Evolutionary conservation across 2,113 vertebrate genomes (phyloP).

Genomic region (Prolemur simus): DNA sequence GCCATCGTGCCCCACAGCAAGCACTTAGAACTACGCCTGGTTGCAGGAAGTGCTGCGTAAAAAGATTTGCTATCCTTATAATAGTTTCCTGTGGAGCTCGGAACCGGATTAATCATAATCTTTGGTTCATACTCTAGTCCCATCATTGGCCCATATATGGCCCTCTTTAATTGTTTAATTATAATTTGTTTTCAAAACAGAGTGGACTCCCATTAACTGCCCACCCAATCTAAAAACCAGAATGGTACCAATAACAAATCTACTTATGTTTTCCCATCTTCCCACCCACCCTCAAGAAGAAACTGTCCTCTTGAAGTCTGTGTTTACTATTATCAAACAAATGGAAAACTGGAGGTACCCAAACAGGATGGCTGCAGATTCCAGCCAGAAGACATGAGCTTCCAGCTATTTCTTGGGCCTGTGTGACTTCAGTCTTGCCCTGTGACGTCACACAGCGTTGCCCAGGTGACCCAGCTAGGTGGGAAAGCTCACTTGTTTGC

Average conservation of each 20-base stretch:
- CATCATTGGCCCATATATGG: neutral
- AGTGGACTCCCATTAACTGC: neutral
- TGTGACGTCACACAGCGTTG: conserved; percentile 64
- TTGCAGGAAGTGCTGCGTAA: neutral
- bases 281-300: neutral
- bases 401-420: no score
- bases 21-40: neutral
- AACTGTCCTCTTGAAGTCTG: neutral
- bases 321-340: conserved; percentile 2
- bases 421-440: neutral
- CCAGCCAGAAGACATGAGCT: no score
- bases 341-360: neutral
- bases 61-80: neutral
- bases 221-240: neutral
- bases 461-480: conserved; percentile 35
- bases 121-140: neutral
- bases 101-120: neutral
- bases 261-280: neutral
- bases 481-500: neutral
- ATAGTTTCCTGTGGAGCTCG: neutral
- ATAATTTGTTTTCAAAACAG: neutral
- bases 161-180: neutral
- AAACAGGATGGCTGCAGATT: neutral
- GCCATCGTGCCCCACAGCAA: neutral
- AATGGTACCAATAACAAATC: neutral